Evolutionary conservation across 2,113 vertebrate genomes (phyloP), one percentile per base, ranked within the genome.

Genomic region (Laticauda colubrina): DNA sequence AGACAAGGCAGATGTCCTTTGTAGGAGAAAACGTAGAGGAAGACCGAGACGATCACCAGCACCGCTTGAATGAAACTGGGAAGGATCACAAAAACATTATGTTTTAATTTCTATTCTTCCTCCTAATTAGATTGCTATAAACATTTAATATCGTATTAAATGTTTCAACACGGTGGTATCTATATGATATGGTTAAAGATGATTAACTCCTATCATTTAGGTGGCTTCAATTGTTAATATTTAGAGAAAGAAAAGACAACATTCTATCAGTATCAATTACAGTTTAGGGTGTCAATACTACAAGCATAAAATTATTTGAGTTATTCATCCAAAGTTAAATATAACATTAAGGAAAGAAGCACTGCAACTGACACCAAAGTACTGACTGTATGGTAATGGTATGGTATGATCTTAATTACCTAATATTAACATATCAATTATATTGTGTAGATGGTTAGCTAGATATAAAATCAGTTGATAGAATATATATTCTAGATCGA

Each of bases 51-150:
- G 95, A 98, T 97, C 94, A 98, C 98, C 97, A 98, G 97, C 95
- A 97, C 94, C 89, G 98, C 98, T 96, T 98, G 98, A 95, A 98
- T 96, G 96, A 98, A 98, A 96, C 98, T 98, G 97, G 96, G 97
- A 96, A 95, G 95, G 3, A 21, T 8, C 39, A 55, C n/a, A 8
- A 2, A 9, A 12, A 24, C 55, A 34, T 5, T 6, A 34, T 1
- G 5, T n/a, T 34, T 34, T 69, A 14, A 69, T 14, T 69, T 12
- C 4, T 75, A 75, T 75, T 34, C n/a, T 75, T 34, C 64, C n/a
- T n/a, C 18, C n/a, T 75, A 15, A 34, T 75, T 75, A 75, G n/a
- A 75, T 15, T 34, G 64, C 29, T 75, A 7, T 34, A 75, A 34
- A 75, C n/a, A 15, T 34, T 34, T 18, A 18, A 18, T 14, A 75